Conservation (phyloP, 2,888 invertebrate species). For the Fabriciana adippe region DNA sequence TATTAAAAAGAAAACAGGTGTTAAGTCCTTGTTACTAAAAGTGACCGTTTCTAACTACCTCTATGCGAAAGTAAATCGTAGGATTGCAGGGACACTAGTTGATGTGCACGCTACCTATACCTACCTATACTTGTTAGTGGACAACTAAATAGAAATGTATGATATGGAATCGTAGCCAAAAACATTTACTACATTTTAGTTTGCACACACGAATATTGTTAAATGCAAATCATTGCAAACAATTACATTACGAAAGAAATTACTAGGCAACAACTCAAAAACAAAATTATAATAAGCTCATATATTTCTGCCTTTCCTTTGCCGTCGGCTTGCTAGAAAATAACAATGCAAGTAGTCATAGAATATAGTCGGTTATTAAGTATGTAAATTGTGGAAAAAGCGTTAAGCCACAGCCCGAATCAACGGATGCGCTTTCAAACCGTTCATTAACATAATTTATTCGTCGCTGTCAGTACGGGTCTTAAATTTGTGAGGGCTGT, state of each 20-base stretch:
- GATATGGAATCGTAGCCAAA: neutral
- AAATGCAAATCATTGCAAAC: neutral
- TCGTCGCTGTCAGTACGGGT: conserved; percentile 75
- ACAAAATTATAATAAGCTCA: conserved; percentile 17
- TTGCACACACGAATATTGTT: neutral
- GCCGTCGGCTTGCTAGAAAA: conserved; percentile 18
- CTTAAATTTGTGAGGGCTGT: conserved; percentile 76
- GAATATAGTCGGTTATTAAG: conserved; percentile 54
- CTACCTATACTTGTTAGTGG: too few relatives aligned
- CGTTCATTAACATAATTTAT: conserved; percentile 81
- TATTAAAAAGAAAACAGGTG: too few relatives aligned
- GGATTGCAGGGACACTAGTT: too few relatives aligned
- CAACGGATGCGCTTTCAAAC: conserved; percentile 76
- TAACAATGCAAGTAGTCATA: conserved; percentile 36
- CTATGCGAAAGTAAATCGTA: too few relatives aligned
- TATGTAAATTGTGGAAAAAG: conserved; percentile 71
- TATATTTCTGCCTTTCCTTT: conserved; percentile 21
- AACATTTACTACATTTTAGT: neutral
- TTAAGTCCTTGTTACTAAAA: too few relatives aligned
- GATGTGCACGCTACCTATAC: too few relatives aligned
- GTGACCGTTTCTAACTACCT: too few relatives aligned
- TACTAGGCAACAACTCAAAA: conserved; percentile 8
- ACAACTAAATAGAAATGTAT: too few relatives aligned
- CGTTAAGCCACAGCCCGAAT: conserved; percentile 64
- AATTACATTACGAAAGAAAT: neutral